These are phyloP conservation scores for Megaleporinus macrocephalus DNA, from an alignment of 2,113 vertebrate species.

Conservation along the genomic window DNA sequence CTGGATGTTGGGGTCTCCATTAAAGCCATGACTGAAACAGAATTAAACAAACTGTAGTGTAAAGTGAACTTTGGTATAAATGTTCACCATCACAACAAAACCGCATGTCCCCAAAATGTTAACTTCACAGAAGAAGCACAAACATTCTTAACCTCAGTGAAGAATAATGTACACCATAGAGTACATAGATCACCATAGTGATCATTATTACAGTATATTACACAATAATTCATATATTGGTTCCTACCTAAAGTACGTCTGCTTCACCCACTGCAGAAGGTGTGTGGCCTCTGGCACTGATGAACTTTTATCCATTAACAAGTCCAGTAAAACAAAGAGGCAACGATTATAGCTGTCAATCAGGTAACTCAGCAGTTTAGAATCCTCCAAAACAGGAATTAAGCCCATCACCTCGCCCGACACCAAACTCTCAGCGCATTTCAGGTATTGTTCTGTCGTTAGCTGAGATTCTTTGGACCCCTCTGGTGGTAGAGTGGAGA, in stretches of 20 bases:
- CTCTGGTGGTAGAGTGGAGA: slow-evolving; percentile 49
- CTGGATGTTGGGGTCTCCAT: slow-evolving; percentile 7
- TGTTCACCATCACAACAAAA: background rate
- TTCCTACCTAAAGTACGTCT: slow-evolving; percentile 61
- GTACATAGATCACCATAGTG: no score
- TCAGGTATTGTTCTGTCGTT: slow-evolving; percentile 42
- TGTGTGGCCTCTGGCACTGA: slow-evolving; percentile 5
- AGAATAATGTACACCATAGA: no score
- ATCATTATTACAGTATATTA: background rate
- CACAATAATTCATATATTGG: background rate
- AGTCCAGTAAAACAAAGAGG: slow-evolving; percentile 32
- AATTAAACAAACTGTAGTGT: background rate
- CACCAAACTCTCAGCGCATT: background rate
- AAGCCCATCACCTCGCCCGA: background rate
- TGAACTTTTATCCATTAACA: slow-evolving; percentile 48
- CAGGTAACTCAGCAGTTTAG: slow-evolving; percentile 10
- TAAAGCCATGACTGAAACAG: slow-evolving; percentile 52
- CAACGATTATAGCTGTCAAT: slow-evolving; percentile 41
- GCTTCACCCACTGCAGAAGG: slow-evolving; percentile 58
- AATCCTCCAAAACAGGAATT: background rate
- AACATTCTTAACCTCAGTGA: no score
- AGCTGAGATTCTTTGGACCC: background rate
- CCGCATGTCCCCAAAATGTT: background rate
- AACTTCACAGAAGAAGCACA: background rate
- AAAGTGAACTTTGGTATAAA: background rate